These are phyloP conservation scores for Oreochromis tanganicae DNA, from an alignment of 2,113 vertebrate genomes.

Conservation along the genomic window DNA sequence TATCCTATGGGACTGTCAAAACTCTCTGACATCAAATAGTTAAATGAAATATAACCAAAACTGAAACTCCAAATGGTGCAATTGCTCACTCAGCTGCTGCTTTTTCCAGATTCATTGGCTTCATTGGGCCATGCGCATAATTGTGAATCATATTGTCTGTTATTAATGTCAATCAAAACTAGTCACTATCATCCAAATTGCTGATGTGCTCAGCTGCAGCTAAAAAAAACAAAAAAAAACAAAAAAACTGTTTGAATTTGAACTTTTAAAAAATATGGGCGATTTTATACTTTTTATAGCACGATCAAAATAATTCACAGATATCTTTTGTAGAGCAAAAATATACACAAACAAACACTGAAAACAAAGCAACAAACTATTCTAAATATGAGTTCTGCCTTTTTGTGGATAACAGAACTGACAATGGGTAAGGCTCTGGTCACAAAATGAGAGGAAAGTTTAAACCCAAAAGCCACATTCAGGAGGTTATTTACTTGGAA, in stretches of 20 bases:
- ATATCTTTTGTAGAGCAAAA: neutral
- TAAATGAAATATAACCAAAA: neutral
- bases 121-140: neutral
- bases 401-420: conserved; percentile 1
- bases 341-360: neutral
- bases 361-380: neutral
- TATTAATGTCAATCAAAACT: neutral
- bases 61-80: neutral
- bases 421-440: conserved; percentile 35
- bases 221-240: neutral
- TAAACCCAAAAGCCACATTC: conserved; percentile 64
- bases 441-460: conserved; percentile 63
- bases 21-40: neutral
- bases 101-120: neutral
- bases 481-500: conserved; percentile 45
- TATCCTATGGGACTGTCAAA: neutral
- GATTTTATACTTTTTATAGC: neutral
- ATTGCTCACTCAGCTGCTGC: neutral
- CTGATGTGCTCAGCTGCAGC: neutral
- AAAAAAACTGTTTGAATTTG: neutral
- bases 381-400: conserved; percentile 12
- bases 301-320: neutral
- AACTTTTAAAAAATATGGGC: neutral
- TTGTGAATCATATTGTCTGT: neutral
- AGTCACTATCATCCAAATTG: neutral